Conservation (phyloP, 2,888 invertebrate genomes). For the Dryocosmus kuriphilus region DNA sequence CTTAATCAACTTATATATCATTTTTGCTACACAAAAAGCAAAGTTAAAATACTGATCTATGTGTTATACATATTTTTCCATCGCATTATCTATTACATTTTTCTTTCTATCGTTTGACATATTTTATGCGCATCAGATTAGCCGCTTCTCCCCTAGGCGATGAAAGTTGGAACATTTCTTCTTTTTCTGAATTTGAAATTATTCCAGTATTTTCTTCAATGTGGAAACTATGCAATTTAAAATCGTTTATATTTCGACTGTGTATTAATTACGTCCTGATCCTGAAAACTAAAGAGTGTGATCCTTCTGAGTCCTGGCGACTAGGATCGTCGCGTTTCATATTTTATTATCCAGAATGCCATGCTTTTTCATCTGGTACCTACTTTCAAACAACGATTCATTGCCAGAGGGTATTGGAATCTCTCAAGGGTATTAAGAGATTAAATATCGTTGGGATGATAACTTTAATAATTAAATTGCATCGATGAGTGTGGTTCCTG, state of each 20-base stretch:
- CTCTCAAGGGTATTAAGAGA: slow-evolving; percentile 64
- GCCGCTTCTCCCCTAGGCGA: no score
- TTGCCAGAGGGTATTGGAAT: slow-evolving; percentile 60
- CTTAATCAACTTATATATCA: no score
- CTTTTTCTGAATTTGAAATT: no score
- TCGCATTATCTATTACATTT: no score
- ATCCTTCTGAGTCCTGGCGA: slow-evolving; percentile 30
- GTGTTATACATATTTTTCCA: no score
- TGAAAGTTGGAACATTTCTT: accelerated
- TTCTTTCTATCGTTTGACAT: no score
- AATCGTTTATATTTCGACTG: neutral
- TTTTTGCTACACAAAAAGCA: no score
- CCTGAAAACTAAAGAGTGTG: slow-evolving; percentile 12
- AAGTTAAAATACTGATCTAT: no score
- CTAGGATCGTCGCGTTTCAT: slow-evolving; percentile 51
- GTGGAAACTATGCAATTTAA: neutral
- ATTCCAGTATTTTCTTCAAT: no score
- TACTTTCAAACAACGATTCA: slow-evolving; percentile 55
- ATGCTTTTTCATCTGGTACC: slow-evolving; percentile 55
- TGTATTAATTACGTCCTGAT: slow-evolving; percentile 27
- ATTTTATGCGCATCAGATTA: no score
- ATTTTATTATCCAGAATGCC: slow-evolving; percentile 58
- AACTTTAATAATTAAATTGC: slow-evolving; percentile 66
- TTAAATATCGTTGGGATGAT: slow-evolving; percentile 63
- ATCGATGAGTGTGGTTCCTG: slow-evolving; percentile 35